Evolutionary conservation across 2,888 invertebrate genomes (phyloP).

Genomic region (Campoplex nolae): DNA sequence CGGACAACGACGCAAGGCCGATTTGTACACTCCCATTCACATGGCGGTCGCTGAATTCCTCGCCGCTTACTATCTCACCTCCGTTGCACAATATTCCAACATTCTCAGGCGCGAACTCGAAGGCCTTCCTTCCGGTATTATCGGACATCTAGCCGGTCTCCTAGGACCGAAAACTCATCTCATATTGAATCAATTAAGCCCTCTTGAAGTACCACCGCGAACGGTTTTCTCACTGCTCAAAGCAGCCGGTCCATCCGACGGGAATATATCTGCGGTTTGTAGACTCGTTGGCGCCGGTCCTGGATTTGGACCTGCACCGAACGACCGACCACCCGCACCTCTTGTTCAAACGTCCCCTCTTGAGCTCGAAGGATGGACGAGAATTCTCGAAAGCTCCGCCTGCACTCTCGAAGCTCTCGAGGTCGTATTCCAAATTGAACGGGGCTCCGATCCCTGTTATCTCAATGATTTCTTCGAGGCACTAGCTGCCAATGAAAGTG

Average conservation of each 20-base stretch:
- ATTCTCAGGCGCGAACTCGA: conserved; percentile 86
- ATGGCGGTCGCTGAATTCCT: conserved; percentile 86
- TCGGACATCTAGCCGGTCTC: conserved; percentile 85
- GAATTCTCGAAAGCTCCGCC: conserved; percentile 84
- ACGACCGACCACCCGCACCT: conserved; percentile 79
- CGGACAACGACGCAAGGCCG: conserved; percentile 84
- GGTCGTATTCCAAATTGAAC: conserved; percentile 85
- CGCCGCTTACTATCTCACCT: conserved; percentile 86
- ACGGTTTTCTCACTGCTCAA: conserved; percentile 86
- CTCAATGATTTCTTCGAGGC: conserved; percentile 85
- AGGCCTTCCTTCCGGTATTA: conserved; percentile 84
- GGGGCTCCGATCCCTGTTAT: conserved; percentile 83
- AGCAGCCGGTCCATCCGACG: conserved; percentile 86
- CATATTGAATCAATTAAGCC: conserved; percentile 85
- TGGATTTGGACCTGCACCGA: conserved; percentile 83
- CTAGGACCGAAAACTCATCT: conserved; percentile 85
- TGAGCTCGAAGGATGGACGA: conserved; percentile 86
- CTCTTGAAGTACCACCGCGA: conserved; percentile 86
- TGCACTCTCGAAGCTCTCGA: conserved; percentile 85
- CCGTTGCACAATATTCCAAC: conserved; percentile 85
- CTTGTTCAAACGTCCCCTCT: conserved; percentile 84
- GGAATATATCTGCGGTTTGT: conserved; percentile 86
- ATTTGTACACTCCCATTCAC: conserved; percentile 85
- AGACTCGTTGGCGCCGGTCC: conserved; percentile 85
- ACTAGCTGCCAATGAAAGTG: conserved; percentile 85